phyloP scores from a whole-genome alignment of 2,113 vertebrate species.

The Plectropomus leopardus region DNA sequence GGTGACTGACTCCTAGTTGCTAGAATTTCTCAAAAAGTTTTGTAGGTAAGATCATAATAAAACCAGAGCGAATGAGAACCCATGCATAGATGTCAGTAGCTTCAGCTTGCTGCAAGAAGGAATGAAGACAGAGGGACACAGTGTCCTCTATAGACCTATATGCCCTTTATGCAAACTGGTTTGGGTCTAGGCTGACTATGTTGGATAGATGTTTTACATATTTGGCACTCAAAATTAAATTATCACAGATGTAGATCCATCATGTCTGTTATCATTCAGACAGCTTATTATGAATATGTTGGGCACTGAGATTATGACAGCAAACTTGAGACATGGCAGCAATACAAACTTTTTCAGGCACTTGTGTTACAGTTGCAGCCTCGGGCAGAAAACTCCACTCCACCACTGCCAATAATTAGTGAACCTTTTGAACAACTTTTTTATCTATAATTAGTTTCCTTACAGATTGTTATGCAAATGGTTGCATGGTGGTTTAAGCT shows the following conservation, averaged over 20 bases:
- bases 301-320: background rate
- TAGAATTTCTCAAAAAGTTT: background rate
- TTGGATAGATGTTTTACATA: background rate
- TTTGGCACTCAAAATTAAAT: background rate
- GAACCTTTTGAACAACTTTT: background rate
- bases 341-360: background rate
- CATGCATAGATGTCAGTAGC: background rate
- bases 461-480: conserved; percentile 7
- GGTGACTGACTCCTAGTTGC: no score
- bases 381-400: background rate
- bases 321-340: background rate
- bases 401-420: background rate
- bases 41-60: background rate
- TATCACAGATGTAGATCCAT: background rate
- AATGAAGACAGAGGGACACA: background rate
- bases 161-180: background rate
- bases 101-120: background rate
- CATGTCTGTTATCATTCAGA: background rate
- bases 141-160: background rate
- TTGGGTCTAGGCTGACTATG: background rate
- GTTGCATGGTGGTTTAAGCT: background rate
- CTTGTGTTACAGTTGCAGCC: background rate
- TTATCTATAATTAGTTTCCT: background rate
- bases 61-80: background rate
- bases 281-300: background rate